Evolutionary conservation across 92 coral and sea anemone genomes (phyloP), one percentile per base, ranked within the genome.

Genomic region (Blastomussa wellsi): DNA sequence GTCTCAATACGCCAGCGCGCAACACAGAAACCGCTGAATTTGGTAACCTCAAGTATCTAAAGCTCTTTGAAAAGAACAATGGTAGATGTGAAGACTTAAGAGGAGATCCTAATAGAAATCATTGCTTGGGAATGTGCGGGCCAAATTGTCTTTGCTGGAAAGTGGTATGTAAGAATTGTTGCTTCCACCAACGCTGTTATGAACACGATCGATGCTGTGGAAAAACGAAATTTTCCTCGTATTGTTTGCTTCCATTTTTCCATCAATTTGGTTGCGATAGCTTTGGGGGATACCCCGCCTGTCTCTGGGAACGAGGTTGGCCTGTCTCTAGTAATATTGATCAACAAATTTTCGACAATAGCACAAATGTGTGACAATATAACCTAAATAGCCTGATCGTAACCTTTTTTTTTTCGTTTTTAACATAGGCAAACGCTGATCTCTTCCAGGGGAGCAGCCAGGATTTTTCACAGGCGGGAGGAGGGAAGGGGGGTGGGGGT

Each of bases 121-220:
- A 67, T 8, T 89, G 92, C 29, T 33, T 86, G 33, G 89, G 92
- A 4, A 86, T 89, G 92, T 86, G 92, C 53, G 92, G 92, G 0
- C 82, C 86, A 22, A 79, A 71, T 0, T 89, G 92, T 32, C 10
- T 42, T 70, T 89, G 92, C 74, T 86, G 90, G 90, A 24, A 47
- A 0, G 17, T 66, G 17, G 52, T 89, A 3, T 89, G 92, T 73
- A 75, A 71, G 7, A 79, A 89, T 51, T 89, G 92, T 26, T 86
- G 92, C 49, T 80, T 9, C 59, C 86, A 89, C 37, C 47, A 75
- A 31, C 86, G 92, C 1, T 89, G 90, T 59, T 73, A 80, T 38
- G 74, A 80, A 35, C 92, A 89, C 73, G 92, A 89, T 59, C 38
- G 4, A 14, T 89, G 92, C 78, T 89, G 92, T 71, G 5, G 78